Evolutionary conservation across 2,113 vertebrate species (phyloP).

Genomic region (Macquaria australasica): DNA sequence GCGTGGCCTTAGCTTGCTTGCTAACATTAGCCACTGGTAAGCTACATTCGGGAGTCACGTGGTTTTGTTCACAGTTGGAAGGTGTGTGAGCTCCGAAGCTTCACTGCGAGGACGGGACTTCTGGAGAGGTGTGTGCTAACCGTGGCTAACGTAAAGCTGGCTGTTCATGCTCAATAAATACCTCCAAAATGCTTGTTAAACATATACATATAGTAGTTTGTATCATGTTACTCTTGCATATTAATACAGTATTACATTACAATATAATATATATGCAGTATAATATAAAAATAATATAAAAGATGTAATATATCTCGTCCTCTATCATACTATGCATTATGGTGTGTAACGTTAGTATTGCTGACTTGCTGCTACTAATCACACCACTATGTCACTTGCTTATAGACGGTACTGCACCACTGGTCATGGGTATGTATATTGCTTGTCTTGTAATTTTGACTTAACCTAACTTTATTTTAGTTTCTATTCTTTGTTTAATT

Average conservation of each 20-base stretch:
- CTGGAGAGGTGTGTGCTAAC: no score
- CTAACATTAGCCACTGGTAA: neutral
- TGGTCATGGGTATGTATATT: neutral
- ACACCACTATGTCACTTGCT: neutral
- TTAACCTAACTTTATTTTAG: neutral
- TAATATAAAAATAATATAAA: neutral
- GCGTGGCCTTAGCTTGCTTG: neutral
- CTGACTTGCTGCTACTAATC: neutral
- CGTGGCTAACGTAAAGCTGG: neutral
- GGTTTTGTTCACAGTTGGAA: neutral
- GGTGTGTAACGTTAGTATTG: neutral
- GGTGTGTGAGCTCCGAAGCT: no score
- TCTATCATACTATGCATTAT: neutral
- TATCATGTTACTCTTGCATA: neutral
- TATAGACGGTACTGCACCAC: neutral
- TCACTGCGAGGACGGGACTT: no score
- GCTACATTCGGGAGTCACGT: neutral
- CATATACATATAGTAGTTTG: neutral
- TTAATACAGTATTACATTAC: neutral
- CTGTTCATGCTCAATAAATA: neutral
- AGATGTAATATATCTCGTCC: neutral
- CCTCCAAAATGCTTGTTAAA: neutral
- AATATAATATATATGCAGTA: neutral
- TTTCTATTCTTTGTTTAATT: neutral
- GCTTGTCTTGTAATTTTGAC: neutral